Percentiles rank a stretch among this genome's conserved stretches.
Evolutionary conservation across 1,140 invertebrate genomes (phyloP).

Genomic region (Coboldia fuscipes): DNA sequence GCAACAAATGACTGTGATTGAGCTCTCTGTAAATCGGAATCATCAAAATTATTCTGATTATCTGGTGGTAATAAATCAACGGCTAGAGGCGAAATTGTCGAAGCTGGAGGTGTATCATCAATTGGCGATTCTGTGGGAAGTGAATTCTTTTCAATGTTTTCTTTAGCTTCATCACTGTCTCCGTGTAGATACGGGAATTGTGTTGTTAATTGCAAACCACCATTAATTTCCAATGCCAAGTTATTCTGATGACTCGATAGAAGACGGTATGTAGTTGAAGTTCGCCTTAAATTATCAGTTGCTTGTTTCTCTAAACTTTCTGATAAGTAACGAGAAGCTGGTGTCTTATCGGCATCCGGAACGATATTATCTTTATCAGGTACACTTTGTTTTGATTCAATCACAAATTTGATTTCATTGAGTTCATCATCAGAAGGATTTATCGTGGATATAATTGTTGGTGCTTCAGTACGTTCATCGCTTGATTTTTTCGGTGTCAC

Average conservation of each 20-base stretch:
- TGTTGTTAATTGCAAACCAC: slow-evolving; percentile 15
- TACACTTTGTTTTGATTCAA: too few species aligned
- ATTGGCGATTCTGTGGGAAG: slow-evolving; percentile 15
- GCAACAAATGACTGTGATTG: slow-evolving; percentile 20
- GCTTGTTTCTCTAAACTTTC: slow-evolving; percentile 6
- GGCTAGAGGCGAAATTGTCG: neutral
- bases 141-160: slow-evolving; percentile 10
- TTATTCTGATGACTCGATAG: too few species aligned
- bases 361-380: too few species aligned
- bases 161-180: slow-evolving; percentile 23
- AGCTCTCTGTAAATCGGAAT: slow-evolving; percentile 15
- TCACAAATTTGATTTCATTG: too few species aligned
- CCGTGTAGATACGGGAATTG: slow-evolving; percentile 7
- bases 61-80: slow-evolving; percentile 13
- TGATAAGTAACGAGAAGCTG: slow-evolving; percentile 8
- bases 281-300: slow-evolving; percentile 5
- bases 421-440: slow-evolving; percentile 1
- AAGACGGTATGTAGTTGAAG: slow-evolving; percentile 4
- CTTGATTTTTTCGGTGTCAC: slow-evolving; percentile 23
- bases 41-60: slow-evolving; percentile 10
- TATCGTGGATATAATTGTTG: slow-evolving; percentile 12
- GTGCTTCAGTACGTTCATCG: slow-evolving; percentile 20
- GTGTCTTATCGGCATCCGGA: slow-evolving; percentile 11
- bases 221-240: slow-evolving; percentile 22
- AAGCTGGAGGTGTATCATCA: slow-evolving; percentile 17